Conservation (phyloP, 2,797 vertebrate species). For the Anisognathus igniventris region DNA sequence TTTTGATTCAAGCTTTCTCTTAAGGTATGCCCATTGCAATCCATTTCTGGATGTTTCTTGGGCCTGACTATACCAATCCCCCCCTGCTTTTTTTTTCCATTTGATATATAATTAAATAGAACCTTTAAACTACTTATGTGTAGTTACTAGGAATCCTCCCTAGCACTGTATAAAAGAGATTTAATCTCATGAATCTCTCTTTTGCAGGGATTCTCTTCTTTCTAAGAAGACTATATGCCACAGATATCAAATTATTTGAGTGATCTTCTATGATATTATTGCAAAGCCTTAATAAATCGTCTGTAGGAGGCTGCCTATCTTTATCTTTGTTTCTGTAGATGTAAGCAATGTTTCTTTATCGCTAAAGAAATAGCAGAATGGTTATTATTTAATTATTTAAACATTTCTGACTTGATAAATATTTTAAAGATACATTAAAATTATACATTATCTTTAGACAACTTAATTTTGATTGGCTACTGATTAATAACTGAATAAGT, state of each 20-base stretch:
- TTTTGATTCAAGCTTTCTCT: background rate
- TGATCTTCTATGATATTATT: background rate
- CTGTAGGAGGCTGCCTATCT: background rate
- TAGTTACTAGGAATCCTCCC: background rate
- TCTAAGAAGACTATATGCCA: background rate
- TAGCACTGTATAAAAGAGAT: background rate
- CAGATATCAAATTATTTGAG: background rate
- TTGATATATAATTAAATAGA: background rate
- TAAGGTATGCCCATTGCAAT: background rate
- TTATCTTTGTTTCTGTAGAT: background rate
- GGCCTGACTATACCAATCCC: background rate
- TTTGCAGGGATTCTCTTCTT: background rate
- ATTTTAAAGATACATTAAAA: background rate
- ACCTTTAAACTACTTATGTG: background rate
- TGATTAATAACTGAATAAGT: background rate
- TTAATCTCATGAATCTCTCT: background rate
- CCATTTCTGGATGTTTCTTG: background rate
- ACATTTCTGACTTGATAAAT: background rate
- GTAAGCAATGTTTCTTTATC: background rate
- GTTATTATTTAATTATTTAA: background rate
- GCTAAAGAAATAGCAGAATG: background rate
- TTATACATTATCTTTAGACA: background rate
- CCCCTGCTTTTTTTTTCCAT: background rate
- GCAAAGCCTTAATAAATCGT: background rate
- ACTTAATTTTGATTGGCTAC: background rate